phyloP scores from a whole-genome alignment of 2,888 invertebrate genomes.

The Pyrrhosoma nymphula region DNA sequence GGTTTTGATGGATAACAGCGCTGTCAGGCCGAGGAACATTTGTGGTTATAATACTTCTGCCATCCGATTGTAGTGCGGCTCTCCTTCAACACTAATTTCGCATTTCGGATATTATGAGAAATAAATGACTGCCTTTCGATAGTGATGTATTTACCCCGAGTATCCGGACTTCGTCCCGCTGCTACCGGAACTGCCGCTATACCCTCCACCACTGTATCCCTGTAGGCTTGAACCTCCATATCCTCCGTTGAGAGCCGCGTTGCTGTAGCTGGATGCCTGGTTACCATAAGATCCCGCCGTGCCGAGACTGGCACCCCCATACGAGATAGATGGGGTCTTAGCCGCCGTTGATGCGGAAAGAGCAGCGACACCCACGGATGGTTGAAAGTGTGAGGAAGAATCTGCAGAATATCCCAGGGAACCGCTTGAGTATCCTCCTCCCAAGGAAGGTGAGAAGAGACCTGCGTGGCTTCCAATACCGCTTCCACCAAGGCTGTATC shows the following conservation, averaged over 20 bases:
- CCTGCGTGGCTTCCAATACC: background rate
- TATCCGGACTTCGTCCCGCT: conserved; percentile 21
- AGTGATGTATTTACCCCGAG: background rate
- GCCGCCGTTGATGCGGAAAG: background rate
- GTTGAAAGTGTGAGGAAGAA: conserved; percentile 23
- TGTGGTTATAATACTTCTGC: conserved; percentile 45
- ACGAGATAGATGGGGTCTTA: background rate
- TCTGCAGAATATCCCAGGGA: background rate
- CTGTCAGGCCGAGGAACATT: conserved; percentile 47
- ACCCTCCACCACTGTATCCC: conserved; percentile 39
- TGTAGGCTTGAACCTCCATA: conserved; percentile 38
- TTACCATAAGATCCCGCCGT: conserved; percentile 8
- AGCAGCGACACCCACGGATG: background rate
- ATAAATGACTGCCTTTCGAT: background rate
- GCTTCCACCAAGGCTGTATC: background rate
- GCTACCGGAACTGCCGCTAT: background rate
- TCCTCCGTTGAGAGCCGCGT: conserved; percentile 9
- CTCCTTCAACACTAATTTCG: background rate
- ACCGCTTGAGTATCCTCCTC: background rate
- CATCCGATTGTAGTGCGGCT: background rate
- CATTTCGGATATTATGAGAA: background rate
- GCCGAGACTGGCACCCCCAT: background rate
- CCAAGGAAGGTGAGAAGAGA: conserved; percentile 23
- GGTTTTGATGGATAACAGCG: background rate
- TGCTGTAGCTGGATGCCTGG: conserved; percentile 52